phyloP scores from a whole-genome alignment of 2,888 invertebrate species.

The Macrosoma leucophasiata region DNA sequence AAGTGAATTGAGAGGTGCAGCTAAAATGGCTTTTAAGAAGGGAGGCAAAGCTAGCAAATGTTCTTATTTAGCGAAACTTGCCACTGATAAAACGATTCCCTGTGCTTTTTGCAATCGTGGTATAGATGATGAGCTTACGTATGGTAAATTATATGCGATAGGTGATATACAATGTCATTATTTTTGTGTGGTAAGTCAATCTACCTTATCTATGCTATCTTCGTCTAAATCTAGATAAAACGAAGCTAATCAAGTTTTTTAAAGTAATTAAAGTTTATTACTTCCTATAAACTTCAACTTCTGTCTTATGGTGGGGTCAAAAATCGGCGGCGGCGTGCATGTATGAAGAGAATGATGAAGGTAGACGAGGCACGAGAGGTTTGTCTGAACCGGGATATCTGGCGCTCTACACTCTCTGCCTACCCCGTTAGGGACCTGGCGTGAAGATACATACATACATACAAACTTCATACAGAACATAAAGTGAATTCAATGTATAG shows the following conservation, averaged over 20 bases:
- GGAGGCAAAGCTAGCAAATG: constrained; percentile 25
- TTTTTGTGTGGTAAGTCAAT: constrained; percentile 81
- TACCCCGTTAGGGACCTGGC: too few relatives aligned
- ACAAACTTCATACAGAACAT: too few relatives aligned
- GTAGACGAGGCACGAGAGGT: too few relatives aligned
- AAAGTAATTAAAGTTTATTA: neutral
- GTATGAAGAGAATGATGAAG: too few relatives aligned
- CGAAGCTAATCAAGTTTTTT: neutral
- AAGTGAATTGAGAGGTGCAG: too few relatives aligned
- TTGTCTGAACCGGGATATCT: too few relatives aligned
- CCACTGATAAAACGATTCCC: constrained; percentile 39
- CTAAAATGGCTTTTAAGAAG: constrained; percentile 30
- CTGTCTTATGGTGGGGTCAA: too few relatives aligned
- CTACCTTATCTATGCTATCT: neutral
- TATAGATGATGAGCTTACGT: constrained; percentile 70
- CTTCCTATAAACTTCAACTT: too few relatives aligned
- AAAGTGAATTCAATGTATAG: too few relatives aligned
- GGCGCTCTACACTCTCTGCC: too few relatives aligned
- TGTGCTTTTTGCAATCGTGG: constrained; percentile 73
- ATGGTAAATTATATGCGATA: constrained; percentile 73
- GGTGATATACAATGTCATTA: constrained; percentile 80
- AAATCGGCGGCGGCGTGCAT: too few relatives aligned
- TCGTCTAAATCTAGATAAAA: constrained; percentile 1
- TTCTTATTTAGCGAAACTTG: constrained; percentile 42
- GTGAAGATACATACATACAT: too few relatives aligned